phyloP scores from a whole-genome alignment of 1,140 invertebrate genomes.

The Nebria ingens region DNA sequence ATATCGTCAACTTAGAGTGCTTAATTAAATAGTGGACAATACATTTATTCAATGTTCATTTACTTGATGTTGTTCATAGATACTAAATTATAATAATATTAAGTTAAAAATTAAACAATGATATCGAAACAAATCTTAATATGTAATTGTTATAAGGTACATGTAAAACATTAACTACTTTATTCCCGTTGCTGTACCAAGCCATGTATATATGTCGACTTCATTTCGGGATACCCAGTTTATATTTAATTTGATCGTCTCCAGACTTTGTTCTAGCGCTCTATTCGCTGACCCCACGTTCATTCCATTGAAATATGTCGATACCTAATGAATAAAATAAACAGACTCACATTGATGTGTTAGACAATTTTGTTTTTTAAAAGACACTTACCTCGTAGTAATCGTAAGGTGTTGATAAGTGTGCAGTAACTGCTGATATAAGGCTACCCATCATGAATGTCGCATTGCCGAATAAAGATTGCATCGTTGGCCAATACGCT shows the following conservation, averaged over 20 bases:
- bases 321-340: constrained; percentile 44
- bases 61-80: too few species aligned
- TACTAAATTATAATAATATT: too few species aligned
- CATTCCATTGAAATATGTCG: constrained; percentile 53
- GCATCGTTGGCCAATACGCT: constrained; percentile 58
- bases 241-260: constrained; percentile 69
- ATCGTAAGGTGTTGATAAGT: constrained; percentile 62
- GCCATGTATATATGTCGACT: constrained; percentile 34
- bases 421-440: constrained; percentile 55
- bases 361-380: constrained; percentile 15
- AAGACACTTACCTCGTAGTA: constrained; percentile 52
- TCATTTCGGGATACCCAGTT: constrained; percentile 59
- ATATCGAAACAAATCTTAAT: too few species aligned
- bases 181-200: constrained; percentile 20
- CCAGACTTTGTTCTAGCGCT: constrained; percentile 60
- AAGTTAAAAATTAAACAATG: too few species aligned
- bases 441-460: constrained; percentile 57
- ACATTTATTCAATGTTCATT: too few species aligned
- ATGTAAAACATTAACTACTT: constrained; percentile 6
- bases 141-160: not conserved
- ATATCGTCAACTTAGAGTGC: not conserved
- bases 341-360: constrained; percentile 7
- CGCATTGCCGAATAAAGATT: constrained; percentile 52
- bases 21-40: not conserved
- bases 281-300: constrained; percentile 56